A percentile compares a stretch with the other conserved stretches of the same genome.
Evolutionary conservation across 2,113 vertebrate species (phyloP).

Genomic region (Hymenochirus boettgeri): DNA sequence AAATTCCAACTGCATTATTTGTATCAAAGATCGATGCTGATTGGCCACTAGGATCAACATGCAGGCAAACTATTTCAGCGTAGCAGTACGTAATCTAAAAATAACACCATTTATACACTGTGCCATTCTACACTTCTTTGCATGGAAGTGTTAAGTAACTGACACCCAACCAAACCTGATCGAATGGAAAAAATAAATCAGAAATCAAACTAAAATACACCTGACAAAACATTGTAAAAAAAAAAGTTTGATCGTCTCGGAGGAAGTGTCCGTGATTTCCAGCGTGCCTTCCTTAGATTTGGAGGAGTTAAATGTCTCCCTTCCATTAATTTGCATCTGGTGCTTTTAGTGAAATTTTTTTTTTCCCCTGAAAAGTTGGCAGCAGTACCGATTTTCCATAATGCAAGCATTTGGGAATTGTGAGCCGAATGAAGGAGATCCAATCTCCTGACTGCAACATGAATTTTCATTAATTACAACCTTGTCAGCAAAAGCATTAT

Average conservation of each 20-base stretch:
- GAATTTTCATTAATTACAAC: conserved; percentile 99
- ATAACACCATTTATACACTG: too few relatives aligned
- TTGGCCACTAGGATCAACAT: too few relatives aligned
- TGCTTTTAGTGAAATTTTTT: conserved; percentile 63
- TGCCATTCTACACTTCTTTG: too few relatives aligned
- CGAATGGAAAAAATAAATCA: background rate
- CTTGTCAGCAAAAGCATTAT: conserved; percentile 99
- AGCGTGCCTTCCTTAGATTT: background rate
- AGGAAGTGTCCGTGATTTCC: too few relatives aligned
- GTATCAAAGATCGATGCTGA: too few relatives aligned
- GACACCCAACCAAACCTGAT: too few relatives aligned
- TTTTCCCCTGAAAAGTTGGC: conserved; percentile 91
- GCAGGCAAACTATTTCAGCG: too few relatives aligned
- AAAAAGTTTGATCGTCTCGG: too few relatives aligned
- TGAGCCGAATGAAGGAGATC: conserved; percentile 93
- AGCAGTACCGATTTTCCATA: conserved; percentile 84
- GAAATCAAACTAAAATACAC: background rate
- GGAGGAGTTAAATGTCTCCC: conserved; percentile 55
- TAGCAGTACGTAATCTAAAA: too few relatives aligned
- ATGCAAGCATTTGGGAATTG: conserved; percentile 95
- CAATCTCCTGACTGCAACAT: conserved; percentile 98
- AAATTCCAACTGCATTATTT: too few relatives aligned
- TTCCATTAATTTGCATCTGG: conserved; percentile 82
- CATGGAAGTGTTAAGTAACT: too few relatives aligned
- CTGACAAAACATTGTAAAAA: background rate